Evolutionary conservation across 2,888 invertebrate species (phyloP).

Genomic region (Archips xylosteana): DNA sequence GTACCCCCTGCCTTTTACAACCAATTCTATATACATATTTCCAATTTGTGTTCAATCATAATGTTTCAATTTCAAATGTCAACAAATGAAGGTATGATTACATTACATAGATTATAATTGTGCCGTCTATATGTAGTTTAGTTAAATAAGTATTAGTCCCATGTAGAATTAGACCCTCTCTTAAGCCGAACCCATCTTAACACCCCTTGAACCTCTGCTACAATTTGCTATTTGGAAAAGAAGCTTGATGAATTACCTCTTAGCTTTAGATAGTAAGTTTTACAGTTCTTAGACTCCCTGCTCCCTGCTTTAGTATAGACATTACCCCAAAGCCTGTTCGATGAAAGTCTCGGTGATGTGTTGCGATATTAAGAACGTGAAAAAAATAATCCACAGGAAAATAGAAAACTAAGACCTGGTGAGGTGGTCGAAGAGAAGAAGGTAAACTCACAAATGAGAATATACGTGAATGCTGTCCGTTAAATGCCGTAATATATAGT

Average conservation of each 20-base stretch:
- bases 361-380: constrained; percentile 79
- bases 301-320: constrained; percentile 74
- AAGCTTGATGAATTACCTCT: constrained; percentile 67
- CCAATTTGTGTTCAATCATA: constrained; percentile 28
- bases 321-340: constrained; percentile 62
- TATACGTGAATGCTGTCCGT: constrained; percentile 81
- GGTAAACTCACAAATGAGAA: constrained; percentile 88
- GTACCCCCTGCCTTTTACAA: constrained; percentile 54
- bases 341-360: constrained; percentile 58
- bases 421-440: constrained; percentile 97
- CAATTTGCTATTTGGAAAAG: constrained; percentile 68
- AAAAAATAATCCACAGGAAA: constrained; percentile 88
- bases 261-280: constrained; percentile 65
- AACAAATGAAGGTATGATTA: constrained; percentile 70
- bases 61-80: constrained; percentile 52
- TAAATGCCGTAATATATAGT: constrained; percentile 79
- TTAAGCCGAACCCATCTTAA: constrained; percentile 83
- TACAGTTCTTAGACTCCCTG: constrained; percentile 70
- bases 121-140: constrained; percentile 62
- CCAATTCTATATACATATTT: constrained; percentile 21
- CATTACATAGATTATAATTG: constrained; percentile 58
- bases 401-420: constrained; percentile 97
- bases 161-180: constrained; percentile 75
- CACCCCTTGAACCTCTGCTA: constrained; percentile 64
- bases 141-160: constrained; percentile 53